phyloP scores from a whole-genome alignment of 2,888 invertebrate species.

The Adineta ricciae region DNA sequence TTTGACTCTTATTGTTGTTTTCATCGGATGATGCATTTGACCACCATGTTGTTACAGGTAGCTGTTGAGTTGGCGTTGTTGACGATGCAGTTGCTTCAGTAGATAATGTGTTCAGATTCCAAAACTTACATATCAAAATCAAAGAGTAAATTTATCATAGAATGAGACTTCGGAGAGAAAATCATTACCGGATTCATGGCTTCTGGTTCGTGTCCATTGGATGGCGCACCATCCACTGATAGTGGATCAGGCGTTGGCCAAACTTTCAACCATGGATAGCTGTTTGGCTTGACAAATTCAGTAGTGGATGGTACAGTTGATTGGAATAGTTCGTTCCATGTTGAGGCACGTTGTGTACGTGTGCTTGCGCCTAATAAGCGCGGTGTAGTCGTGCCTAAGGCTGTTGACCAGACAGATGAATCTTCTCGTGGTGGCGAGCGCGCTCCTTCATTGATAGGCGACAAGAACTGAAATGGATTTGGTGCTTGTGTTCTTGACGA shows the following conservation, averaged over 20 bases:
- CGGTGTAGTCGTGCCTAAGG: background rate
- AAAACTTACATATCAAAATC: background rate
- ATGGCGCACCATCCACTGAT: background rate
- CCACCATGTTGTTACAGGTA: background rate
- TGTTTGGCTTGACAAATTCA: background rate
- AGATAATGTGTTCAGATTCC: background rate
- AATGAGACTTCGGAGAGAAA: background rate
- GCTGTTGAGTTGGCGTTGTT: too few species aligned
- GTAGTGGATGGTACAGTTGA: background rate
- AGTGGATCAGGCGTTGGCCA: background rate
- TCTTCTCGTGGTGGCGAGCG: background rate
- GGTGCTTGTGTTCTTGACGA: background rate
- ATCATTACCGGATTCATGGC: background rate
- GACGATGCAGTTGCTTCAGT: background rate
- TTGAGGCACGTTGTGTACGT: background rate
- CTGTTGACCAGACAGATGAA: background rate
- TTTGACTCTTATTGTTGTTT: background rate
- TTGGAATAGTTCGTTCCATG: background rate
- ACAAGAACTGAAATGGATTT: background rate
- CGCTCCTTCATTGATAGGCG: background rate
- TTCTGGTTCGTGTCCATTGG: background rate
- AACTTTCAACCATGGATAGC: background rate
- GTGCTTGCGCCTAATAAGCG: too few species aligned
- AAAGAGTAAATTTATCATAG: too few species aligned
- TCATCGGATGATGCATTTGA: background rate